Evolutionary conservation across 2,888 invertebrate genomes (phyloP), one percentile per base, ranked within the genome.

Genomic region (Drosophila subquinaria): DNA sequence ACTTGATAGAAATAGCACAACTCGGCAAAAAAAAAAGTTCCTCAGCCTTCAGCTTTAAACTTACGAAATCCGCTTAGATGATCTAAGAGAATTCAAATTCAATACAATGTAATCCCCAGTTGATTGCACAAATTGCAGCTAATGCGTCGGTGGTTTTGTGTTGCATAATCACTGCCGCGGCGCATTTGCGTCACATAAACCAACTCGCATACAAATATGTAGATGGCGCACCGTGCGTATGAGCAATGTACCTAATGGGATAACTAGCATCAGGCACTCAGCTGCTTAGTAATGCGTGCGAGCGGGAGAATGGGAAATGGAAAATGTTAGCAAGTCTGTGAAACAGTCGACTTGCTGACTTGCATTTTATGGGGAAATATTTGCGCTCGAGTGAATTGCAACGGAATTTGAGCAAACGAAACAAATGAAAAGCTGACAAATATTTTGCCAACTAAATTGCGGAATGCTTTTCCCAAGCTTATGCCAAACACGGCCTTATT

Each of bases 321-420:
- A 9, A 27, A 27, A 6, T 27, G 27, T 27, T 27, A 27, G n/a
- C 23, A 38, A 52, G 42, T 53, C 52, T 56, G 38, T 38, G 27
- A 67, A 72, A 42, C 72, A 56, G 59, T 64, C 64, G 61, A 73
- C 64, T 66, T 60, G 74, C 79, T 76, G 78, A 73, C 62, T 40
- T 73, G 74, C 76, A 73, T 36, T 60, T 62, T 42, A 57, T 65
- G 61, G 33, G 36, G 33, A 52, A 62, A 62, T 66, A 66, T 70
- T 76, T 73, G 48, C 59, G 40, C 30, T 17, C n/a, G 61, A 62
- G 17, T 69, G 45, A 64, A 51, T 27, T 69, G 64, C 68, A 64
- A 45, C n/a, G 6, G 33, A 35, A 20, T 48, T 61, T 47, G 48
- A 64, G 71, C 40, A 71, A 47, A 63, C 48, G 35, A 45, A 52